phyloP scores from a whole-genome alignment of 2,797 vertebrate genomes.

The Oreochromis grahami region DNA sequence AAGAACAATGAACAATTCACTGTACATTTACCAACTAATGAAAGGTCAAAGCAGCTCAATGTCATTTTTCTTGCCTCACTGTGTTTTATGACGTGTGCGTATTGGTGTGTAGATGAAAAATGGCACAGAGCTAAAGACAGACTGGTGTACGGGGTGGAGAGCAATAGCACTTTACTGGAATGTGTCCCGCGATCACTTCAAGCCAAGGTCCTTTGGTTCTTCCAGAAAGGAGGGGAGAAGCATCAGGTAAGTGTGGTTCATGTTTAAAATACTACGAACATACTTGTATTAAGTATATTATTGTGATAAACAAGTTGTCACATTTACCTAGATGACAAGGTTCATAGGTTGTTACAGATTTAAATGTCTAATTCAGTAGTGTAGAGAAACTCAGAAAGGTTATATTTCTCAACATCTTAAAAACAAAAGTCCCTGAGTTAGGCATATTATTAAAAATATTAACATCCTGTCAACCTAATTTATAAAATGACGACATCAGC shows the following conservation, averaged over 20 bases:
- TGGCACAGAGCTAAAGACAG: slow-evolving; percentile 80
- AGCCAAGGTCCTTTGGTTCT: slow-evolving; percentile 91
- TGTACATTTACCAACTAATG: not conserved
- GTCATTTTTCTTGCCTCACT: not conserved
- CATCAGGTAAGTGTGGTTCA: slow-evolving; percentile 79
- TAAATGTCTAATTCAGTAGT: not conserved
- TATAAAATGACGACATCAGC: not conserved
- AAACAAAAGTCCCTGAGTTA: not conserved
- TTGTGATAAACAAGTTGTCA: not conserved
- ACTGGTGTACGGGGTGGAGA: slow-evolving; percentile 87
- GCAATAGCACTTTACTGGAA: slow-evolving; percentile 91
- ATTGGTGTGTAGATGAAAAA: slow-evolving; percentile 70
- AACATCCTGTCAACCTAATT: not conserved
- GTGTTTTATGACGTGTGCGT: not conserved
- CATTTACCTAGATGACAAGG: not conserved
- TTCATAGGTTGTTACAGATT: not conserved
- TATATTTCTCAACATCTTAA: not conserved
- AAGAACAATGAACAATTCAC: not conserved
- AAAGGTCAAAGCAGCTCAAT: slow-evolving; percentile 10
- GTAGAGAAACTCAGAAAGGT: not conserved
- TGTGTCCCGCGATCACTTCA: slow-evolving; percentile 92
- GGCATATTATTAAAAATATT: not conserved
- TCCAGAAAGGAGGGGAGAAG: slow-evolving; percentile 79
- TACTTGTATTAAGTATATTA: not conserved
- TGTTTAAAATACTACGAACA: not conserved